Conservation (phyloP, 1,140 invertebrate species). For the Gonioctena quinquepunctata region DNA sequence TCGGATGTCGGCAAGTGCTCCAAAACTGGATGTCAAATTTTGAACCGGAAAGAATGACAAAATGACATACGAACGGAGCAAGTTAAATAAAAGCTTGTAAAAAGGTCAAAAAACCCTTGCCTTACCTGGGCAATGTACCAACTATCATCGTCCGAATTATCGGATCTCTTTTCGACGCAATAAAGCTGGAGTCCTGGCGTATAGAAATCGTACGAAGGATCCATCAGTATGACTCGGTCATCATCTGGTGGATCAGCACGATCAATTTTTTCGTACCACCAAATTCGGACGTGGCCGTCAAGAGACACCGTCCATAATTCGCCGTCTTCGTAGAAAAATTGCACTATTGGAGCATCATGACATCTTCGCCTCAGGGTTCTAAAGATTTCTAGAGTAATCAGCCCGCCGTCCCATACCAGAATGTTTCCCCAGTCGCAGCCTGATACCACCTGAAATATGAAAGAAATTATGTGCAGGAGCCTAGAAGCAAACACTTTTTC, state of each 20-base stretch:
- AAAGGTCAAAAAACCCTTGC: too few species aligned
- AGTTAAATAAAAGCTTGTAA: too few species aligned
- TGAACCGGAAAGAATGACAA: too few species aligned
- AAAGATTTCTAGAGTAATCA: slow-evolving; percentile 81
- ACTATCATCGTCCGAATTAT: slow-evolving; percentile 11
- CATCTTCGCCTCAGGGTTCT: slow-evolving; percentile 71
- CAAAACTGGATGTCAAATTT: too few species aligned
- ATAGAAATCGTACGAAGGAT: slow-evolving; percentile 78
- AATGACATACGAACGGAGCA: too few species aligned
- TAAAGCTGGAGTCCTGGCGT: slow-evolving; percentile 61
- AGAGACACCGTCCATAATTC: slow-evolving; percentile 69
- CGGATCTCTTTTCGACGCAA: slow-evolving; percentile 51
- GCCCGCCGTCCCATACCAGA: slow-evolving; percentile 82
- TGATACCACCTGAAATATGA: slow-evolving; percentile 67
- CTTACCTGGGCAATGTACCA: slow-evolving; percentile 36
- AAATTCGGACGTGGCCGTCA: slow-evolving; percentile 82
- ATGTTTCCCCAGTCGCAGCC: slow-evolving; percentile 90
- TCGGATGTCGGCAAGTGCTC: too few species aligned
- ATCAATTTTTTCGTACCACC: slow-evolving; percentile 87
- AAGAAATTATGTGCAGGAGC: too few species aligned
- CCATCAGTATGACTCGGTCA: slow-evolving; percentile 73
- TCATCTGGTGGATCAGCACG: slow-evolving; percentile 78
- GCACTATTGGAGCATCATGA: slow-evolving; percentile 72
- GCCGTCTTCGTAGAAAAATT: slow-evolving; percentile 68
- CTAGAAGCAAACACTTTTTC: too few species aligned